Conservation (phyloP, 2,797 vertebrate genomes). For the Xenops minutus region DNA sequence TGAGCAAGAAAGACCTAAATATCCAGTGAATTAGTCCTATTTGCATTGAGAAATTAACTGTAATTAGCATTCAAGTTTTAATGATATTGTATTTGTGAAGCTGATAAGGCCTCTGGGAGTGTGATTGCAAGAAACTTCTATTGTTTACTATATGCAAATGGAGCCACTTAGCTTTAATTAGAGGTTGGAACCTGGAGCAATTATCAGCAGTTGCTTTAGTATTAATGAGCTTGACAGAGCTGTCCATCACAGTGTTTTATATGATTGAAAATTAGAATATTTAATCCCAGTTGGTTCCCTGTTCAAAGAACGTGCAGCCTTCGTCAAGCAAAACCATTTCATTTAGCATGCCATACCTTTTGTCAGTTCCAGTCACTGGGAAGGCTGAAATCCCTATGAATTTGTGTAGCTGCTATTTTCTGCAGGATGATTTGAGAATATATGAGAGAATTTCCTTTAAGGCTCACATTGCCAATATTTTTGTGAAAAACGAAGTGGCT, state of each 20-base stretch:
- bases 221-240: conserved; percentile 69
- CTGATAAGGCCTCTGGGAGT: conserved; percentile 73
- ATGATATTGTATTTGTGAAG: conserved; percentile 73
- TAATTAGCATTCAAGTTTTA: conserved; percentile 79
- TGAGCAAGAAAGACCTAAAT: conserved; percentile 56
- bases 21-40: conserved; percentile 68
- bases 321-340: background rate
- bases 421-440: background rate
- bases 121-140: conserved; percentile 62
- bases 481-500: background rate
- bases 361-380: background rate
- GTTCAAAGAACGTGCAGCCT: conserved; percentile 6
- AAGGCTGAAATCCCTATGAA: conserved; percentile 7
- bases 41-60: conserved; percentile 76
- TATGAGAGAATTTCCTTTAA: background rate
- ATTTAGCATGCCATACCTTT: background rate
- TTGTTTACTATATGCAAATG: conserved; percentile 79
- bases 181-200: conserved; percentile 75
- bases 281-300: conserved; percentile 35
- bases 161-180: conserved; percentile 78
- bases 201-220: conserved; percentile 73
- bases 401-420: conserved; percentile 16
- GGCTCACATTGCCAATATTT: background rate
- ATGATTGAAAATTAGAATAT: conserved; percentile 62
- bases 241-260: conserved; percentile 66